Conservation (phyloP, 2,113 vertebrate genomes). For the Junco hyemalis region DNA sequence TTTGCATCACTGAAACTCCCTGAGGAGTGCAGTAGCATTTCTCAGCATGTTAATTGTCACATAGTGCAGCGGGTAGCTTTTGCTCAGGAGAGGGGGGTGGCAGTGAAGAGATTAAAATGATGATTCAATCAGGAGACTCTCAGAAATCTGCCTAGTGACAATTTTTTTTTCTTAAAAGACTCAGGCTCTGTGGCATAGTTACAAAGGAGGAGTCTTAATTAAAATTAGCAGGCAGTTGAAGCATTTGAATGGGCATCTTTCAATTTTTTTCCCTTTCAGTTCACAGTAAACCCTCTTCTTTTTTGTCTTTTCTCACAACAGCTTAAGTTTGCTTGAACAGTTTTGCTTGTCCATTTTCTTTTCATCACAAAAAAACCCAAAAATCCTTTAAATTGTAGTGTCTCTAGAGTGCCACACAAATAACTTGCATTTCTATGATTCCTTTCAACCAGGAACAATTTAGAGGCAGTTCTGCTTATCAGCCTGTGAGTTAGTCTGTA, state of each 20-base stretch:
- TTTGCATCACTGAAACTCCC: conserved; percentile 31
- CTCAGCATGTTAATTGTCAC: conserved; percentile 37
- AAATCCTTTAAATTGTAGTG: neutral
- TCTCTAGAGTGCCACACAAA: neutral
- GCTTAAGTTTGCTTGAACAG: conserved; percentile 36
- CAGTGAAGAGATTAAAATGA: conserved; percentile 55
- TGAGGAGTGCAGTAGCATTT: conserved; percentile 18
- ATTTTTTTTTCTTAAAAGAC: neutral
- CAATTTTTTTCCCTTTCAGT: conserved; percentile 41
- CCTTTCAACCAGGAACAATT: neutral
- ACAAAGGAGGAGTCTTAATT: conserved; percentile 59
- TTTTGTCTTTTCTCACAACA: conserved; percentile 33
- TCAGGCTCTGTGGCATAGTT: conserved; percentile 30
- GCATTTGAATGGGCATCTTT: conserved; percentile 54
- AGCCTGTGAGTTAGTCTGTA: neutral
- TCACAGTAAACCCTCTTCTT: conserved; percentile 14
- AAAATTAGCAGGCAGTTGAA: conserved; percentile 61
- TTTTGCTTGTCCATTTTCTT: conserved; percentile 20
- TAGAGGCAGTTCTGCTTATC: neutral
- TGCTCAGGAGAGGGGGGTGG: conserved; percentile 11
- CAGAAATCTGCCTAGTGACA: conserved; percentile 59
- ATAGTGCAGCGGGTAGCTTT: conserved; percentile 1
- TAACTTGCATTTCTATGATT: conserved; percentile 34
- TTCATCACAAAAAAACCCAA: neutral
- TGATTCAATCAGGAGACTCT: conserved; percentile 50